Conservation (phyloP, 2,113 vertebrate genomes). For the Eurystomus gularis region DNA sequence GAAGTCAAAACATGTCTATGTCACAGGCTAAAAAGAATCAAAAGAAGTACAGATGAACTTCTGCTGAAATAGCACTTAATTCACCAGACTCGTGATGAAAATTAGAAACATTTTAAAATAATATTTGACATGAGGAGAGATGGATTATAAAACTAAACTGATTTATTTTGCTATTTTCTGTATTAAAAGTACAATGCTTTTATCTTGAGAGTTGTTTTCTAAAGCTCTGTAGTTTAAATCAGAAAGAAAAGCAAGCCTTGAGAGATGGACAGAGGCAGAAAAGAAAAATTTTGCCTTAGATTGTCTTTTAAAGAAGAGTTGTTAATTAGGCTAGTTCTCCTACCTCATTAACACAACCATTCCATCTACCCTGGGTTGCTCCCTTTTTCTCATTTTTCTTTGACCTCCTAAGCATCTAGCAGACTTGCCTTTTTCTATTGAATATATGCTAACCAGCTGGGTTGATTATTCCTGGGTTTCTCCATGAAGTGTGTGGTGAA, state of each 20-base stretch:
- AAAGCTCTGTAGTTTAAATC: not conserved
- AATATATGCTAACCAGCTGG: not conserved
- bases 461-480: not conserved
- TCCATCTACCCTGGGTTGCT: not conserved
- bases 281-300: not conserved
- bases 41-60: not conserved
- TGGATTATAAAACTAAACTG: not conserved
- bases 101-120: constrained; percentile 37
- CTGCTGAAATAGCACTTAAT: not conserved
- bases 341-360: not conserved
- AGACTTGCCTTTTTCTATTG: not conserved
- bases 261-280: not conserved
- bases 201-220: not conserved
- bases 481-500: not conserved
- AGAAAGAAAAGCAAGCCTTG: not conserved
- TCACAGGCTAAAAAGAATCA: not conserved
- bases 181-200: not conserved
- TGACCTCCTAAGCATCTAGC: not conserved
- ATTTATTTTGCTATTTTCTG: not conserved
- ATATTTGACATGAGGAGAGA: not conserved
- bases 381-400: not conserved
- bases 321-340: not conserved
- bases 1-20: not conserved
- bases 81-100: constrained; percentile 46
- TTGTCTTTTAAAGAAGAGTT: not conserved